Evolutionary conservation across 2,113 vertebrate species (phyloP).

Genomic region (Anarrhichthys ocellatus): DNA sequence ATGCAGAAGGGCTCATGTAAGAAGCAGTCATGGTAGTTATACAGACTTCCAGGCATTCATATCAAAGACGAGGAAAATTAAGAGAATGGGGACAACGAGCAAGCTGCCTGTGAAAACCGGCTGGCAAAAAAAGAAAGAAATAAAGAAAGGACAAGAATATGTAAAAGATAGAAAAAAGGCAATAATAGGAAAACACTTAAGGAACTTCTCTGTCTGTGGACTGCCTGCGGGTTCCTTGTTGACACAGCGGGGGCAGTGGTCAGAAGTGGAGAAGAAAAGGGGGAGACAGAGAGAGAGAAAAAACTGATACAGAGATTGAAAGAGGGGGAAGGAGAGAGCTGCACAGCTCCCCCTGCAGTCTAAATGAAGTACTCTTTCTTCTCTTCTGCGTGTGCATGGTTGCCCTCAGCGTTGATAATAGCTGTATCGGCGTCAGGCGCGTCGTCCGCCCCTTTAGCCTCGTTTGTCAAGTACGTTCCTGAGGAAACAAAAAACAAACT

Average conservation of each 20-base stretch:
- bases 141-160: constrained; percentile 32
- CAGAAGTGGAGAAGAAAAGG: constrained; percentile 70
- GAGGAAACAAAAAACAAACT: constrained; percentile 45
- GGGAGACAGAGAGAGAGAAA: constrained; percentile 44
- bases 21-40: constrained; percentile 86
- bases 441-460: constrained; percentile 99
- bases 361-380: constrained; percentile 99
- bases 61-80: constrained; percentile 80
- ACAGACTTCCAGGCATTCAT: constrained; percentile 82
- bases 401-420: constrained; percentile 99
- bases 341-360: constrained; percentile 85
- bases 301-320: constrained; percentile 57
- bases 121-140: not conserved
- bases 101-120: constrained; percentile 68
- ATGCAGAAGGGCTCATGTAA: constrained; percentile 83
- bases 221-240: constrained; percentile 60
- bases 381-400: constrained; percentile 97
- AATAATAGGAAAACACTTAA: constrained; percentile 50
- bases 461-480: constrained; percentile 99
- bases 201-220: constrained; percentile 61
- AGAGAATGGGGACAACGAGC: constrained; percentile 79
- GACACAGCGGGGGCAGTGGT: constrained; percentile 53
- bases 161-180: constrained; percentile 58
- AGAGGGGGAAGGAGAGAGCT: constrained; percentile 40
- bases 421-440: constrained; percentile 98